Conservation (phyloP, 2,113 vertebrate species). For the Trematocara zebra region DNA sequence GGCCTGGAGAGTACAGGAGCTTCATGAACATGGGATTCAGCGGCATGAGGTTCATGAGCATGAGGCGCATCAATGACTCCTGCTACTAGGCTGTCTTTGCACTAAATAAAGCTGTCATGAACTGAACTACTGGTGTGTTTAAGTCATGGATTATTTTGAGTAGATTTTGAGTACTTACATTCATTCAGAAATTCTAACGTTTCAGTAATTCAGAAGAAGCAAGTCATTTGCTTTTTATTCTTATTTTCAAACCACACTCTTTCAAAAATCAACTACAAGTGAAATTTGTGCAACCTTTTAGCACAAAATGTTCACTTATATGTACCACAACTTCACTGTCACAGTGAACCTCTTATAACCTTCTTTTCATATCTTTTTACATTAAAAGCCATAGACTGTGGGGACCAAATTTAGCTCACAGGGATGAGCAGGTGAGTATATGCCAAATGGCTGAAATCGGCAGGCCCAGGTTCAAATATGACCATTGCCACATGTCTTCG, state of each 20-base stretch:
- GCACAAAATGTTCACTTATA: not conserved
- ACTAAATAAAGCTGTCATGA: conserved; percentile 57
- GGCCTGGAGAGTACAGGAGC: conserved; percentile 65
- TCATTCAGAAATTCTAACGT: not conserved
- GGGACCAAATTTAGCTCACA: not conserved
- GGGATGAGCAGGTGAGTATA: not conserved
- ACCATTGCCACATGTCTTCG: not conserved
- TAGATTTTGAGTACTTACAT: rapidly evolving
- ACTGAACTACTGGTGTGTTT: not conserved
- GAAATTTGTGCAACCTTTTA: not conserved
- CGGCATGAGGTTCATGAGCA: conserved; percentile 59
- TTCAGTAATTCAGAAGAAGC: not conserved
- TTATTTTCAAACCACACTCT: not conserved
- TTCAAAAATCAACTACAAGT: not conserved
- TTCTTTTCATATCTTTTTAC: not conserved
- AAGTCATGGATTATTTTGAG: not conserved
- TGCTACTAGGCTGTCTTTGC: conserved; percentile 46
- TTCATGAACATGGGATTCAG: conserved; percentile 54
- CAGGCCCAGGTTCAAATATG: not conserved
- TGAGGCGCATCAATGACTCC: conserved; percentile 65
- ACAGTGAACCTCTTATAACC: not conserved
- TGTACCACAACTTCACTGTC: not conserved
- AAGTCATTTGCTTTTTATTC: not conserved
- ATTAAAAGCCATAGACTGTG: not conserved
- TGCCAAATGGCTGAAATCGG: not conserved